Evolutionary conservation across 2,113 vertebrate species (phyloP).

Genomic region (Circaetus gallicus): DNA sequence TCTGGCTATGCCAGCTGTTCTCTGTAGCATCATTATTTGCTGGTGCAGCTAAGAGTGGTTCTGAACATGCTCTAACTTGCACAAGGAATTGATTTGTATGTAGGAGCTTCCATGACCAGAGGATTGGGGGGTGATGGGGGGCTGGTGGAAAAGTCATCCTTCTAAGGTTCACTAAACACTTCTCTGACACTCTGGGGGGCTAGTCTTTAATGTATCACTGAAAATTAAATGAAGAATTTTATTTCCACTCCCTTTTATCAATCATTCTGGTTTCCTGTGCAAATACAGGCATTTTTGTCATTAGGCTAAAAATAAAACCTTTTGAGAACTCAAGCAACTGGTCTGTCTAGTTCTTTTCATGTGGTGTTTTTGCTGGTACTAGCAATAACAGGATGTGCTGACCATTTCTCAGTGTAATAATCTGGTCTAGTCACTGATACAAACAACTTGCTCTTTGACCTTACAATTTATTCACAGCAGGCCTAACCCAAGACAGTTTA

Average conservation of each 20-base stretch:
- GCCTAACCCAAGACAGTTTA: constrained; percentile 9
- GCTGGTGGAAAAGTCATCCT: neutral
- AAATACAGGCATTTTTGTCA: constrained; percentile 75
- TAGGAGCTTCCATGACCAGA: neutral
- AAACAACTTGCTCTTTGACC: constrained; percentile 43
- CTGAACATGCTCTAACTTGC: neutral
- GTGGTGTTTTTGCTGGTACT: constrained; percentile 38
- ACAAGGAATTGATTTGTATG: neutral
- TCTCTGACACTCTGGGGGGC: neutral
- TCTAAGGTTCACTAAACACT: neutral
- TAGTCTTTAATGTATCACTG: neutral
- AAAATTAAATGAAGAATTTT: constrained; percentile 40
- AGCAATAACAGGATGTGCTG: constrained; percentile 39
- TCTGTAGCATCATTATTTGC: neutral
- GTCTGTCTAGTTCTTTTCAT: constrained; percentile 47
- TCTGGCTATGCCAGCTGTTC: neutral
- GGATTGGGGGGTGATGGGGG: neutral
- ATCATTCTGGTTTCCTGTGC: constrained; percentile 63
- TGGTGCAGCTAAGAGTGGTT: neutral
- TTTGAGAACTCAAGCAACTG: constrained; percentile 50
- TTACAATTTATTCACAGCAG: constrained; percentile 19
- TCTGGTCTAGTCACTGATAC: neutral
- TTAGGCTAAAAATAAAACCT: constrained; percentile 71
- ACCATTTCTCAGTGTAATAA: constrained; percentile 36
- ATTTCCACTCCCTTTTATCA: constrained; percentile 40